These are phyloP conservation scores for Eulimnadia texana DNA, from an alignment of 1,140 invertebrate genomes.

Conservation along the genomic window DNA sequence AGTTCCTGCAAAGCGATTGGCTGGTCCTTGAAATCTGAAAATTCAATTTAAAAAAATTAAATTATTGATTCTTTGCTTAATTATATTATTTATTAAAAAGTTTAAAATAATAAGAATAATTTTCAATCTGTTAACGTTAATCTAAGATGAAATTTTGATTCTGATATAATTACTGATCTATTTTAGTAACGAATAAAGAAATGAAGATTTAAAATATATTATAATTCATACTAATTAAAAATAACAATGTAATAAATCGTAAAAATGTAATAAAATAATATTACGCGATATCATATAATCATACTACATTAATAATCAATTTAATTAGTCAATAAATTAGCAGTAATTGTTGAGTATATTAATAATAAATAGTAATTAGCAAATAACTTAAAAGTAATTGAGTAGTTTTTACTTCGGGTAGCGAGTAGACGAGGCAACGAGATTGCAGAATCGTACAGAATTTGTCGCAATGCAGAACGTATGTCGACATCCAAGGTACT, in stretches of 20 bases:
- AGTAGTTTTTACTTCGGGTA: background rate
- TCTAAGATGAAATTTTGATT: no score
- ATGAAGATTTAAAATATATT: no score
- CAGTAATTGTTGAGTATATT: background rate
- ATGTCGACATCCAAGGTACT: background rate
- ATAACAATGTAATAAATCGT: no score
- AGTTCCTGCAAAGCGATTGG: constrained; percentile 5
- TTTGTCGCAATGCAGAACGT: constrained; percentile 1
- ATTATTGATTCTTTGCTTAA: no score
- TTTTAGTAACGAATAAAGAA: no score
- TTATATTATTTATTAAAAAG: background rate
- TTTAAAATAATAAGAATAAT: background rate
- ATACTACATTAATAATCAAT: no score
- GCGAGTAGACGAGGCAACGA: background rate
- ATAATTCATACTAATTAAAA: no score
- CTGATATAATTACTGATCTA: no score
- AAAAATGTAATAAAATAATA: no score
- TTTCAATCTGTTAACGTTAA: background rate
- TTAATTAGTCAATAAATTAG: background rate
- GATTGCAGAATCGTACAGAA: background rate
- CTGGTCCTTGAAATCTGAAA: background rate
- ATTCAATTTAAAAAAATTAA: background rate
- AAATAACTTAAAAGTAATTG: background rate
- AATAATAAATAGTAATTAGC: background rate
- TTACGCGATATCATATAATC: no score